Evolutionary conservation across 2,113 vertebrate species (phyloP).

Genomic region (Muntiacus reevesi): DNA sequence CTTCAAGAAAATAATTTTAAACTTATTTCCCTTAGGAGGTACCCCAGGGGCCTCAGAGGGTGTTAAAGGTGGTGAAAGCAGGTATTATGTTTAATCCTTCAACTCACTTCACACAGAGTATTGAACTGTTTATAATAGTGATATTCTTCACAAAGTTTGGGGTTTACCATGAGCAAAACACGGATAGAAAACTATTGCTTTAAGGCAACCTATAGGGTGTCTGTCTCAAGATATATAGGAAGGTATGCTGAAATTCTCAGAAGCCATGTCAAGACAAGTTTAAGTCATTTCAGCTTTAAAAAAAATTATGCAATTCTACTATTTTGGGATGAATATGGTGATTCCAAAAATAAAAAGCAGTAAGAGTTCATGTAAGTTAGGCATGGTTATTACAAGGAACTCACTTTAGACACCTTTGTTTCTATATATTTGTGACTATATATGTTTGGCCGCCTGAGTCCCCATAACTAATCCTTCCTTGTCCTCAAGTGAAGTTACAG

Average conservation of each 20-base stretch:
- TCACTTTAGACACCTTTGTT: not conserved
- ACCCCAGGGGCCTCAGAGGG: not conserved
- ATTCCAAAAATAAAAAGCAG: not conserved
- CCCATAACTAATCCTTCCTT: not conserved
- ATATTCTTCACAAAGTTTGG: not conserved
- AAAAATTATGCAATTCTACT: not conserved
- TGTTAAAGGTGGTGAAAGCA: not conserved
- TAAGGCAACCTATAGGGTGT: not conserved
- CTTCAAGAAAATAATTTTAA: conserved; percentile 1
- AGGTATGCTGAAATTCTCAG: not conserved
- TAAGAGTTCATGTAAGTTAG: not conserved
- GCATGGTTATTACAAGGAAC: not conserved
- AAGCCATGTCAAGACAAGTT: not conserved
- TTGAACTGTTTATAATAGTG: not conserved
- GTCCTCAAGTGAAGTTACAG: not conserved
- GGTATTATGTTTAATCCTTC: not conserved
- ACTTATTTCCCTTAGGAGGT: not conserved
- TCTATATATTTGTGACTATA: not conserved
- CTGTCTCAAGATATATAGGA: not conserved
- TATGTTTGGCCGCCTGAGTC: not conserved
- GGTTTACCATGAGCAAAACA: not conserved
- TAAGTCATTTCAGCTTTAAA: not conserved
- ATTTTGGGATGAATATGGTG: not conserved
- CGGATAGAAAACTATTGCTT: not conserved
- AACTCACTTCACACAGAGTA: not conserved